Evolutionary conservation across 2,113 vertebrate genomes (phyloP).

Genomic region (Corythornis madagascariensis): DNA sequence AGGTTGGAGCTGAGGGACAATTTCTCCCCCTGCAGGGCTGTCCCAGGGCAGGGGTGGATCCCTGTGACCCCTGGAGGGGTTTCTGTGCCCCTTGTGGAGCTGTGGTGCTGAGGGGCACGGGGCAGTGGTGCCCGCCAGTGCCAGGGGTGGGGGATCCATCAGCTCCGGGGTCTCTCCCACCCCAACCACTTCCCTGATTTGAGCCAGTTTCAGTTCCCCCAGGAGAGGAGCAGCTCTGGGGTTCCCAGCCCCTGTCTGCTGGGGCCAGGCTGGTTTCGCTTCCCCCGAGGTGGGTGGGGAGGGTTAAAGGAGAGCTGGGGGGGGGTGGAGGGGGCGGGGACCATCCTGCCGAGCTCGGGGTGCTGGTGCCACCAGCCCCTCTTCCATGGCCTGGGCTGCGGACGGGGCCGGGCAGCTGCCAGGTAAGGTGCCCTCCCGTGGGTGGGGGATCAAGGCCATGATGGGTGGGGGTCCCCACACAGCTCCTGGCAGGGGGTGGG

Average conservation of each 20-base stretch:
- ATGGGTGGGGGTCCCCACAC: neutral
- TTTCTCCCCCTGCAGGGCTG: no score
- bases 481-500: neutral
- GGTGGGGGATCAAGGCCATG: neutral
- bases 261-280: neutral
- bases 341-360: neutral
- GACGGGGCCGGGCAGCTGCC: fast-evolving
- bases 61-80: neutral
- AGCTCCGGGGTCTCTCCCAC: neutral
- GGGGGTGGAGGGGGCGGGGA: fast-evolving
- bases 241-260: neutral
- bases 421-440: neutral
- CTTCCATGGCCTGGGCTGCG: neutral
- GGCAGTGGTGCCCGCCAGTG: neutral
- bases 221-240: neutral
- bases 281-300: neutral
- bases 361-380: neutral
- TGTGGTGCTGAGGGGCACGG: neutral
- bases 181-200: neutral
- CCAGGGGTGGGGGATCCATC: neutral
- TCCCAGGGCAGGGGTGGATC: neutral
- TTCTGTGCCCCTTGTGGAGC: neutral
- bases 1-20: no score
- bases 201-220: neutral
- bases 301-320: fast-evolving